Base-by-base conservation (phyloP, 2,113 vertebrate genomes). In the Ageneiosus marmoratus region DNA sequence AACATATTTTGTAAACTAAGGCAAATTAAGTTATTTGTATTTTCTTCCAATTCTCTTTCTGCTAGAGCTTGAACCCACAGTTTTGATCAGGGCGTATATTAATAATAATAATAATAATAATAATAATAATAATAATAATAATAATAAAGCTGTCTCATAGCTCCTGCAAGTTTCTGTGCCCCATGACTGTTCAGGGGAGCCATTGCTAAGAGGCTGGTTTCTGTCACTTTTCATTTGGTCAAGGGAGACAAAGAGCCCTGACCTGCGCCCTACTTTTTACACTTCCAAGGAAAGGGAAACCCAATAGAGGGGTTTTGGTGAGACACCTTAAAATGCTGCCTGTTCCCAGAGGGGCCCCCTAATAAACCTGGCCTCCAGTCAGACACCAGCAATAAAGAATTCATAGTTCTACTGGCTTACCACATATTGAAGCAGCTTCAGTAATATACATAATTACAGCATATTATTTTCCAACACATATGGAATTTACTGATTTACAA, bases 231-330 rank as follows among this genome's bases (percentile, higher is more conserved):
- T 84, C 78, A 84, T 84, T 81, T 78, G 73, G 55, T 55, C 78
- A 51, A 63, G 69, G 44, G 34, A 74, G 74, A 82, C 65, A 82
- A 84, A 87, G 34, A 74, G 65, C 73, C 62, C 82, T 16, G 82
- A 84, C 82, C 82, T 81, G 79, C 50, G 79, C 73, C 85, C 85
- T 86, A 80, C 85, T 81, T 73, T 84, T 81, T 82, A 87, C 79
- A 81, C 74, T 67, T 84, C 62, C 44, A 83, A 73, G 41, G 72
- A 81, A 81, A 86, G 69, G 55, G 78, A 22, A 84, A 77, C 80
- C 82, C 46, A 81, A 81, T 77, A 63, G 44, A 75, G 44, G 50
- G 77, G 85, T 56, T 87, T 27, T n/a, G 22, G 50, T 4, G 22
- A 34, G n/a, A 60, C 51, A 41, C 51, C 27, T 82, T 69, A 69